phyloP scores from a whole-genome alignment of 1,140 invertebrate species.

The Copidosoma floridanum region DNA sequence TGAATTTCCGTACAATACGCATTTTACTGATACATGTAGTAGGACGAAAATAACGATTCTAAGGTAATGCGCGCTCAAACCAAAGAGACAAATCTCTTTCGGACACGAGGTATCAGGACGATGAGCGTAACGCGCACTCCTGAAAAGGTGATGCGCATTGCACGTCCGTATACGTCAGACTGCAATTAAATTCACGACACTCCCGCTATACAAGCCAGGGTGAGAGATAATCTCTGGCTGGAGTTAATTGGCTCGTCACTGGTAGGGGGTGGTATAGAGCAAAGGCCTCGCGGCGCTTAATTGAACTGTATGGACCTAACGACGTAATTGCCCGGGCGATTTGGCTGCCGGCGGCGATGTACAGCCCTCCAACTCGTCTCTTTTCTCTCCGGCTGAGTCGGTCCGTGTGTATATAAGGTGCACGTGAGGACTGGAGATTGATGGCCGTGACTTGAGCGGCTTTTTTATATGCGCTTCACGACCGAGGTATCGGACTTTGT shows the following conservation, averaged over 20 bases:
- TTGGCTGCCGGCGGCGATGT: slow-evolving; percentile 25
- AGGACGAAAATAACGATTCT: too few relatives aligned
- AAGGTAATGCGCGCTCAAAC: too few relatives aligned
- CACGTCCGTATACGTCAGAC: too few relatives aligned
- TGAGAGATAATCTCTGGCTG: slow-evolving; percentile 4
- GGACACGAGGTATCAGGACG: too few relatives aligned
- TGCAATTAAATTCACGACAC: neutral
- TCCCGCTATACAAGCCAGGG: slow-evolving; percentile 18
- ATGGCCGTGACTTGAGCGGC: neutral
- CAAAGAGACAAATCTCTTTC: too few relatives aligned
- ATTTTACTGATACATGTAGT: too few relatives aligned
- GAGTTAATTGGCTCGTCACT: slow-evolving; percentile 44
- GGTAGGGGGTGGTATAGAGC: neutral
- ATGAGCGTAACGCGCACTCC: too few relatives aligned
- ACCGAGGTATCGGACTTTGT: neutral
- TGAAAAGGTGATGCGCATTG: too few relatives aligned
- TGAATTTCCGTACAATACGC: too few relatives aligned
- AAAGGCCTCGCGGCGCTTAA: slow-evolving; percentile 37
- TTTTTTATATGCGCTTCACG: slow-evolving; percentile 9
- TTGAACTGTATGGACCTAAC: slow-evolving; percentile 43
- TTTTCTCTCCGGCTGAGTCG: too few relatives aligned
- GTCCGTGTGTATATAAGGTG: too few relatives aligned
- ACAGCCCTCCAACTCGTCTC: too few relatives aligned
- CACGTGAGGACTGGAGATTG: slow-evolving; percentile 17
- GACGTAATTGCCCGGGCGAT: slow-evolving; percentile 40